phyloP scores from a whole-genome alignment of 2,113 vertebrate species.

The Telmatochromis sp. region DNA sequence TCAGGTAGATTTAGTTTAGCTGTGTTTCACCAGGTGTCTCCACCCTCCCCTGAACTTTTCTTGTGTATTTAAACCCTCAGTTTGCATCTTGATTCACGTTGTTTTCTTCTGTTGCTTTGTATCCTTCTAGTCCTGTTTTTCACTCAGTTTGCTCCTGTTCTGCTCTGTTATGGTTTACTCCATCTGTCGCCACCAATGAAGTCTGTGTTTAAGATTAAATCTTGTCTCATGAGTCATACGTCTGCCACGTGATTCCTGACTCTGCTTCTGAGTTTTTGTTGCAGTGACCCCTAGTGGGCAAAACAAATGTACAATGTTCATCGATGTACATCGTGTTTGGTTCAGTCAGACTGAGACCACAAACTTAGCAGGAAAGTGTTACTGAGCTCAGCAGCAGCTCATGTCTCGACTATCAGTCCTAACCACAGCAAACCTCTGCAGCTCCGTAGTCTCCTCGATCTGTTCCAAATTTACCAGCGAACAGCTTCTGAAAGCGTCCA shows the following conservation, averaged over 20 bases:
- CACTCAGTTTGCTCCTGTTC: background rate
- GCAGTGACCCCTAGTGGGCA: background rate
- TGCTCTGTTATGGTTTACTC: background rate
- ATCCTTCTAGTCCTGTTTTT: background rate
- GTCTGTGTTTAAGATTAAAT: background rate
- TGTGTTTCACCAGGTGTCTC: background rate
- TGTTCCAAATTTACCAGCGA: background rate
- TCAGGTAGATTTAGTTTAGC: background rate
- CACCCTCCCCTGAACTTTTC: background rate
- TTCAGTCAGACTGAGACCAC: background rate
- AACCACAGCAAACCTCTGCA: background rate
- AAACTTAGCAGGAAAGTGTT: background rate
- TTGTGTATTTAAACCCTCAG: background rate
- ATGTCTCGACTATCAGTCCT: background rate
- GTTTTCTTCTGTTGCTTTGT: background rate
- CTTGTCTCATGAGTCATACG: background rate
- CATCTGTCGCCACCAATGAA: background rate
- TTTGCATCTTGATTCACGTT: background rate
- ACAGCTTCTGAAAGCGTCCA: background rate
- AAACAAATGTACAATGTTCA: background rate
- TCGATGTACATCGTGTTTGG: background rate
- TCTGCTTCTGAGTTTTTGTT: background rate
- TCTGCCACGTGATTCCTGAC: rapidly evolving
- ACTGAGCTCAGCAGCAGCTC: background rate
- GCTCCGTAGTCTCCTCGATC: background rate